These are phyloP conservation scores for Heliangelus exortis DNA, from an alignment of 2,797 vertebrate genomes.

Conservation along the genomic window DNA sequence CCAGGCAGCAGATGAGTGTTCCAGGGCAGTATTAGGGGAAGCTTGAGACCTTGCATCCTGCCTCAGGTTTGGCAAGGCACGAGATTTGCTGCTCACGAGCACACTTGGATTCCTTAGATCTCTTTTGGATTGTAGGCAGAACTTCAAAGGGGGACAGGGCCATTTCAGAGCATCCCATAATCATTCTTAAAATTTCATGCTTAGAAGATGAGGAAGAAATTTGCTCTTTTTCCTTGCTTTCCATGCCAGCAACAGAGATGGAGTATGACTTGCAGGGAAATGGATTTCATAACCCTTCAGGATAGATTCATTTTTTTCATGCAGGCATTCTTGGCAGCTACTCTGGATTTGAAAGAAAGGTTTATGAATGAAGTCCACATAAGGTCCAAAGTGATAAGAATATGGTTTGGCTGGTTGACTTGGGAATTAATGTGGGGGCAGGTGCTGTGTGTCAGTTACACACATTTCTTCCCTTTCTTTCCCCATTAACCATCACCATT, in stretches of 20 bases:
- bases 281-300: background rate
- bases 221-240: background rate
- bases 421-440: background rate
- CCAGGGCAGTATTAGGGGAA: background rate
- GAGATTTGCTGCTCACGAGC: background rate
- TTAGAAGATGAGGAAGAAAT: background rate
- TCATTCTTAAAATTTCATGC: background rate
- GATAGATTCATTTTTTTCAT: background rate
- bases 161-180: background rate
- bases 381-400: background rate
- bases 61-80: background rate
- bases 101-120: background rate
- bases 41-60: background rate
- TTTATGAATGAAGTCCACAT: background rate
- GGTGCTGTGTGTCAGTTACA: background rate
- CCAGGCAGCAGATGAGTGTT: background rate
- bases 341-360: background rate
- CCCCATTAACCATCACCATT: constrained; percentile 1
- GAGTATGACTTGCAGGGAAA: background rate
- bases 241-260: background rate
- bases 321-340: background rate
- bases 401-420: background rate
- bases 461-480: background rate
- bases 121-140: background rate
- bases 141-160: background rate